Base-by-base conservation (phyloP, 2,797 vertebrate species). In the Macropus fuliginosus region DNA sequence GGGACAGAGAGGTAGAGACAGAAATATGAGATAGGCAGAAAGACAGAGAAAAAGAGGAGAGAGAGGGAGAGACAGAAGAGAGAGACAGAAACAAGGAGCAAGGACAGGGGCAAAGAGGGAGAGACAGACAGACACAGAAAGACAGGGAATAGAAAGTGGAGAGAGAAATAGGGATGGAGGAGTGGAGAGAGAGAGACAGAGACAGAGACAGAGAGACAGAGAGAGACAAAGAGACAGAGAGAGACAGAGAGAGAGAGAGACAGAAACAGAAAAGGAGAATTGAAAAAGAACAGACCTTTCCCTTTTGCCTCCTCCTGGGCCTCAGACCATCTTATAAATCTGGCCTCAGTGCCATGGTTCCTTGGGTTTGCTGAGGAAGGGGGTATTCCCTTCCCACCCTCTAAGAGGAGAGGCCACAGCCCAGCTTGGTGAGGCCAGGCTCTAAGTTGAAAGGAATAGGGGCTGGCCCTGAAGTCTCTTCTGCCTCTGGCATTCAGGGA, bases 361-460 rank as follows among this genome's bases (percentile, higher is more conserved):
- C 74, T 94, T 56, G 13, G 93, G 54, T 40, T 92, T 57, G 8
- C 28, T 57, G 27, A 95, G 66, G 55, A 74, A 62, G 59, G 31
- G 4, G 31, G 31, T 34, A 5, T 13, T 4, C 59, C 59, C 31
- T 66, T 95, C 92, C 91, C 28, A 89, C 94, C 96, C 94, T 93
- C 87, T 92, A 95, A 54, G 92, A 93, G 54, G 90, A 91, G 81
- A 92, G 95, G 93, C 91, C 56, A 50, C 59, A 46, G 56, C 5
- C 55, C 56, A 90, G 66, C 29, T 90, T 91, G 91, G 56, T 93
- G 90, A 94, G 94, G 54, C 91, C n/a, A 93, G 92, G 40, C 91
- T 66, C 92, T 87, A 94, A 96, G n/a, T 66, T 93, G 54, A 95
- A 96, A 91, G 50, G 95, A 94, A 92, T 87, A 13, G 56, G n/a